These are phyloP conservation scores for Polypterus senegalus DNA, from an alignment of 2,113 vertebrate genomes.

Conservation along the genomic window DNA sequence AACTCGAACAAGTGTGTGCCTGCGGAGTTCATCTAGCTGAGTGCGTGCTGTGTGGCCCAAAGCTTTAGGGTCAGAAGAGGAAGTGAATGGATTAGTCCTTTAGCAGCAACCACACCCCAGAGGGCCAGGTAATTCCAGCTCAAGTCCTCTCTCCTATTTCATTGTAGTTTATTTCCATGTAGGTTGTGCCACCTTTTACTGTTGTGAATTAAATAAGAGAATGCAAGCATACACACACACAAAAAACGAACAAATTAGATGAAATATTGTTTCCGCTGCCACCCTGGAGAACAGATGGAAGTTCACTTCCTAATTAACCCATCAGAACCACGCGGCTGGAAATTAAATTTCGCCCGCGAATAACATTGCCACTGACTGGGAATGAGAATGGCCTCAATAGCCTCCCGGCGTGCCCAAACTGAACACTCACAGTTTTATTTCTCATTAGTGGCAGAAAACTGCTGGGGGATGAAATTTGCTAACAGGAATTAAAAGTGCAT, in stretches of 20 bases:
- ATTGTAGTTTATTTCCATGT: no score
- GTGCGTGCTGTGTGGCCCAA: no score
- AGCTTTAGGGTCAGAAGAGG: no score
- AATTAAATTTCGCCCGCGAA: conserved; percentile 63
- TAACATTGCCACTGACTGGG: conserved; percentile 45
- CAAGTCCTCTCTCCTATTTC: no score
- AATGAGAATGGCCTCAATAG: conserved; percentile 26
- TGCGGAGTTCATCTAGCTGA: no score
- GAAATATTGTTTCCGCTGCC: conserved; percentile 21
- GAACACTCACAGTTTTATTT: conserved; percentile 60
- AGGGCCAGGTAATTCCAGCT: no score
- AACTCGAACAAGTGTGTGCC: no score
- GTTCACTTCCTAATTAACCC: conserved; percentile 70
- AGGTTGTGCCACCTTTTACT: no score
- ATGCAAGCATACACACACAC: conserved; percentile 20
- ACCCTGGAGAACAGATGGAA: conserved; percentile 60
- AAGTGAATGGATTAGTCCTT: no score
- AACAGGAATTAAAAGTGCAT: conserved; percentile 76
- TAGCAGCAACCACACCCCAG: no score
- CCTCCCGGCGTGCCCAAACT: conserved; percentile 15
- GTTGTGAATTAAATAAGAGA: conserved; percentile 22
- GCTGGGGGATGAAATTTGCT: conserved; percentile 71
- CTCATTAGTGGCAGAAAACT: conserved; percentile 65
- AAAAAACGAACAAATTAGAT: conserved; percentile 13
- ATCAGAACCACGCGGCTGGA: conserved; percentile 56